Conservation (phyloP, 2,797 vertebrate genomes). For the Microctenopoma lineatum region DNA sequence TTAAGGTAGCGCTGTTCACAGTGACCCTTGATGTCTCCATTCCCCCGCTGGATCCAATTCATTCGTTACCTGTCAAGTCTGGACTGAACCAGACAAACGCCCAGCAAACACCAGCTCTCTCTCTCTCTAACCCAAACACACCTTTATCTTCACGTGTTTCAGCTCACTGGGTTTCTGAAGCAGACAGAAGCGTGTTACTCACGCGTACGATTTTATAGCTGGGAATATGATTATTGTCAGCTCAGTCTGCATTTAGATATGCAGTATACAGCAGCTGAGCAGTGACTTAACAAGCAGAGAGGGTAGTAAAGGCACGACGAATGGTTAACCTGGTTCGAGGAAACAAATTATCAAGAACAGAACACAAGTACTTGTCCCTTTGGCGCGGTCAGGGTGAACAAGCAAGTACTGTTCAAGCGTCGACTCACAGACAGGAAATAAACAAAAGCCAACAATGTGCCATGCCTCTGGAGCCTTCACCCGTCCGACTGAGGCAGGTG, state of each 20-base stretch:
- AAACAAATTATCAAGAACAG: too few species aligned
- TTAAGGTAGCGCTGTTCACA: background rate
- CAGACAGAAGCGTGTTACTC: background rate
- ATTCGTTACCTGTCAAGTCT: slow-evolving; percentile 34
- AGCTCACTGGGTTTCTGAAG: too few species aligned
- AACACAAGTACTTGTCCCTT: too few species aligned
- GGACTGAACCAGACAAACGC: slow-evolving; percentile 6
- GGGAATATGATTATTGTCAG: background rate
- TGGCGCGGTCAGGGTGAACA: too few species aligned
- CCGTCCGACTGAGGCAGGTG: background rate
- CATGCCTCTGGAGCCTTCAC: background rate
- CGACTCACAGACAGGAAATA: too few species aligned
- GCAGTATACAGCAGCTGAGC: too few species aligned
- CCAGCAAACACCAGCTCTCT: background rate
- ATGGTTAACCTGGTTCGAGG: too few species aligned
- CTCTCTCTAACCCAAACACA: background rate
- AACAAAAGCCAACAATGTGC: too few species aligned
- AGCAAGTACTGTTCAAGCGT: too few species aligned
- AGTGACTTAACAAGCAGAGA: too few species aligned
- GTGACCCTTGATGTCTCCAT: slow-evolving; percentile 25
- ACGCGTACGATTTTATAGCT: background rate
- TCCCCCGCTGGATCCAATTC: slow-evolving; percentile 5
- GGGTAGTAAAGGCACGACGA: too few species aligned
- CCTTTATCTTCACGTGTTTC: background rate
- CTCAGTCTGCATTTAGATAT: too few species aligned